These are phyloP conservation scores for Melopsittacus undulatus DNA, from an alignment of 2,797 vertebrate species.

Conservation along the genomic window DNA sequence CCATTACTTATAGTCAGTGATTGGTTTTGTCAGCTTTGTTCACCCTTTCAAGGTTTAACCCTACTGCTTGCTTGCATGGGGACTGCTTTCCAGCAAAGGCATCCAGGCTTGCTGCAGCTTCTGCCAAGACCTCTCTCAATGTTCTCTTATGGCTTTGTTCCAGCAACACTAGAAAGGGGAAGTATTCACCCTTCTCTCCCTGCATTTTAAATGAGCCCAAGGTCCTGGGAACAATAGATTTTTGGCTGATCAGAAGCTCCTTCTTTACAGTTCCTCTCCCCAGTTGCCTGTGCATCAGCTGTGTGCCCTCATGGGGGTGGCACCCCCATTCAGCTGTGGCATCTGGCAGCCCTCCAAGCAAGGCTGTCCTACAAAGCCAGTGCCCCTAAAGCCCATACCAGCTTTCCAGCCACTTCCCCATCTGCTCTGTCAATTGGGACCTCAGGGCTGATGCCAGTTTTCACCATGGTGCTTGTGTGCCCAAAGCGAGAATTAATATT, in stretches of 20 bases:
- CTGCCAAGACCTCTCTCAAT: background rate
- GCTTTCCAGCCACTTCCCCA: background rate
- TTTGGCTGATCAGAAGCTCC: background rate
- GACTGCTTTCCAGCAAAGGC: background rate
- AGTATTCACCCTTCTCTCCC: background rate
- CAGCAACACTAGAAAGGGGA: background rate
- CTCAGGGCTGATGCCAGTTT: background rate
- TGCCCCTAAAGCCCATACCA: background rate
- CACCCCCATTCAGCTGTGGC: background rate
- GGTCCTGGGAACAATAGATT: background rate
- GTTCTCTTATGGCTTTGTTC: background rate
- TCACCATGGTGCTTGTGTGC: background rate
- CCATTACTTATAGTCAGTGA: background rate
- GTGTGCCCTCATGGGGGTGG: fast-evolving
- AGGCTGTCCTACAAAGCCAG: background rate
- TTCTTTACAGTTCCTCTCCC: background rate
- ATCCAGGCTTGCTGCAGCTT: background rate
- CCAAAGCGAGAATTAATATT: background rate
- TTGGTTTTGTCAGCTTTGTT: background rate
- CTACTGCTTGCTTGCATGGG: fast-evolving
- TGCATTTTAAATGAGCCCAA: background rate
- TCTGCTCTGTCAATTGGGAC: background rate
- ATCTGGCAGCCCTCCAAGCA: background rate
- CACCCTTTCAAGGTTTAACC: background rate
- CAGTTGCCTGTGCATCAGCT: background rate